phyloP scores from a whole-genome alignment of 2,113 vertebrate species.

The Cephalopterus ornatus region DNA sequence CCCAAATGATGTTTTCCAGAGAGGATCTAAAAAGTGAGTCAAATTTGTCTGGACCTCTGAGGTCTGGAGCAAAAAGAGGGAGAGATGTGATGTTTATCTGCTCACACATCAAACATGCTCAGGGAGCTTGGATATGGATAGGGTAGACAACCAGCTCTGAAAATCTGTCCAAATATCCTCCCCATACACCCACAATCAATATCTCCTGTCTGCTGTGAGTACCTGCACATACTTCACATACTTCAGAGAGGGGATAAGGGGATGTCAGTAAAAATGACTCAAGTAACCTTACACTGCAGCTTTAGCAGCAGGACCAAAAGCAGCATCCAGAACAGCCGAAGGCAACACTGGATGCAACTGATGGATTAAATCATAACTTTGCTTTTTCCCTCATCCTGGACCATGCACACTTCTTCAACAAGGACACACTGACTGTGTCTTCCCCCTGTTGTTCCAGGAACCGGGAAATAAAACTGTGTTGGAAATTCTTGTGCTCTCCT shows the following conservation, averaged over 20 bases:
- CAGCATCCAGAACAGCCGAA: not conserved
- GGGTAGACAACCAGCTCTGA: not conserved
- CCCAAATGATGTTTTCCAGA: not conserved
- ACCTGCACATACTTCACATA: not conserved
- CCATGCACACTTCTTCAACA: accelerated
- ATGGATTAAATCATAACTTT: not conserved
- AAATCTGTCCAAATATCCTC: not conserved
- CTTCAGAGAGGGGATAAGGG: not conserved
- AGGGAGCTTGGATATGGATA: not conserved
- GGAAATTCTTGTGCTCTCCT: not conserved
- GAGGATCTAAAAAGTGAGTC: not conserved
- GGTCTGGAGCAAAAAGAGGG: not conserved
- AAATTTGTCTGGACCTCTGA: not conserved
- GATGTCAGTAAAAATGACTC: not conserved
- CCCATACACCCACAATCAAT: not conserved
- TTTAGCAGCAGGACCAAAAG: not conserved
- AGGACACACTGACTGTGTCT: not conserved
- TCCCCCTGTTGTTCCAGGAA: not conserved
- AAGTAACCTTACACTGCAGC: not conserved
- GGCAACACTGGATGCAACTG: not conserved
- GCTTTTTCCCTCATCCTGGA: not conserved
- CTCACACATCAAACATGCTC: not conserved
- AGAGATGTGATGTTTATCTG: accelerated
- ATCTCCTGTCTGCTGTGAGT: not conserved
- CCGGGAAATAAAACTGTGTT: not conserved